Evolutionary conservation across 2,888 invertebrate genomes (phyloP).

Genomic region (Thereva unica): DNA sequence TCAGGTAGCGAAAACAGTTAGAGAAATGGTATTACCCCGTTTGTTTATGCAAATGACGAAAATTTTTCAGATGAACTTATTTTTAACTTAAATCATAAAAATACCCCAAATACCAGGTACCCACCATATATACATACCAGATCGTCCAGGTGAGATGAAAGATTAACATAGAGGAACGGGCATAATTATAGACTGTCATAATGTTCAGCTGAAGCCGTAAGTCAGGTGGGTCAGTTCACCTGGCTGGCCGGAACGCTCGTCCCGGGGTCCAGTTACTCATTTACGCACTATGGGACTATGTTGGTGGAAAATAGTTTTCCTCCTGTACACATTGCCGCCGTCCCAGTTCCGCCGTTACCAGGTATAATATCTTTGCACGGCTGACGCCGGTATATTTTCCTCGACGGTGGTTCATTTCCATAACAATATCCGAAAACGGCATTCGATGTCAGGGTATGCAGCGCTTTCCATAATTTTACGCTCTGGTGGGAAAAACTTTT

Average conservation of each 20-base stretch:
- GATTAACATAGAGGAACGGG: slow-evolving; percentile 23
- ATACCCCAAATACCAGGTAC: too few species aligned
- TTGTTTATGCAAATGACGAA: too few species aligned
- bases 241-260: slow-evolving; percentile 11
- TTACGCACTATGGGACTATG: slow-evolving; percentile 25
- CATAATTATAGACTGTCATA: slow-evolving; percentile 30
- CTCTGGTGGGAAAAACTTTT: slow-evolving; percentile 21
- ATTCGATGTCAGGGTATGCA: slow-evolving; percentile 17
- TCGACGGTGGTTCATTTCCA: slow-evolving; percentile 19
- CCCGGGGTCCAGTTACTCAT: slow-evolving; percentile 20
- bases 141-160: neutral
- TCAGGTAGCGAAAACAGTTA: too few species aligned
- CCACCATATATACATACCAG: too few species aligned
- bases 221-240: slow-evolving; percentile 18
- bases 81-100: too few species aligned
- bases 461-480: slow-evolving; percentile 31
- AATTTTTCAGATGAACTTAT: too few species aligned
- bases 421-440: slow-evolving; percentile 28
- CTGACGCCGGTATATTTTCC: slow-evolving; percentile 6
- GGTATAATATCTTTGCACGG: too few species aligned
- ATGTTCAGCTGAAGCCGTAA: slow-evolving; percentile 25
- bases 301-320: neutral
- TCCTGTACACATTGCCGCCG: too few species aligned
- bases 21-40: too few species aligned
- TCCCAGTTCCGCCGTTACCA: too few species aligned